phyloP scores from a whole-genome alignment of 2,888 invertebrate species.

The Invenusta paracnida region DNA sequence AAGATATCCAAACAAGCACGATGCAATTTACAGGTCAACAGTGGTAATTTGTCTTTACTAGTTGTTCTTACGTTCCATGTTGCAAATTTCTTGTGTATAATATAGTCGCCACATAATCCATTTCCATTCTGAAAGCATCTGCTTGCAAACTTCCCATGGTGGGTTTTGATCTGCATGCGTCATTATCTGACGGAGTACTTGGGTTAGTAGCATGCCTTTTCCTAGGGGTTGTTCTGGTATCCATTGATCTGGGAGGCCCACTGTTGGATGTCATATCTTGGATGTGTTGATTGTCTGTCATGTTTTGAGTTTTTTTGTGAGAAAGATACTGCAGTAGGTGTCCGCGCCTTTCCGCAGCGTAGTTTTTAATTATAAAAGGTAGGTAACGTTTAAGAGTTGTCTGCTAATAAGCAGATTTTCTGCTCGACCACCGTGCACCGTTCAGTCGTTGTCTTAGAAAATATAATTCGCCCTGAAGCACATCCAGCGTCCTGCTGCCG shows the following conservation, averaged over 20 bases:
- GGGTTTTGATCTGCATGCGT: not conserved
- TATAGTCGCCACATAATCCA: not conserved
- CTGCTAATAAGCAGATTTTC: too few relatives aligned
- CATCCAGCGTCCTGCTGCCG: too few relatives aligned
- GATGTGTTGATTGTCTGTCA: not conserved
- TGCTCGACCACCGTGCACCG: too few relatives aligned
- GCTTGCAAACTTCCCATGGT: not conserved
- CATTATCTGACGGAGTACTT: not conserved
- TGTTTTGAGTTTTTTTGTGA: not conserved
- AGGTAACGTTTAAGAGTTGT: too few relatives aligned
- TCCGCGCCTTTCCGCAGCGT: not conserved
- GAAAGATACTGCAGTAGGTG: not conserved
- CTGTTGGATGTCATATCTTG: not conserved
- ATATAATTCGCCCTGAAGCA: too few relatives aligned
- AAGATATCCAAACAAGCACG: not conserved
- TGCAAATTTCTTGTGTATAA: not conserved
- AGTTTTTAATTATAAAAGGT: too few relatives aligned
- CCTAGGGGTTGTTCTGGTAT: not conserved
- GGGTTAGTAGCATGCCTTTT: not conserved
- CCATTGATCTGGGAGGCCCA: not conserved
- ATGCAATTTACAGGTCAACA: not conserved
- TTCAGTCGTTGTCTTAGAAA: too few relatives aligned
- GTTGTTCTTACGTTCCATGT: not conserved
- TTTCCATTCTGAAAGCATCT: not conserved
- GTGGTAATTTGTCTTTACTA: too few relatives aligned